Evolutionary conservation across 2,888 invertebrate genomes (phyloP).

Genomic region (Lycia hirtaria): DNA sequence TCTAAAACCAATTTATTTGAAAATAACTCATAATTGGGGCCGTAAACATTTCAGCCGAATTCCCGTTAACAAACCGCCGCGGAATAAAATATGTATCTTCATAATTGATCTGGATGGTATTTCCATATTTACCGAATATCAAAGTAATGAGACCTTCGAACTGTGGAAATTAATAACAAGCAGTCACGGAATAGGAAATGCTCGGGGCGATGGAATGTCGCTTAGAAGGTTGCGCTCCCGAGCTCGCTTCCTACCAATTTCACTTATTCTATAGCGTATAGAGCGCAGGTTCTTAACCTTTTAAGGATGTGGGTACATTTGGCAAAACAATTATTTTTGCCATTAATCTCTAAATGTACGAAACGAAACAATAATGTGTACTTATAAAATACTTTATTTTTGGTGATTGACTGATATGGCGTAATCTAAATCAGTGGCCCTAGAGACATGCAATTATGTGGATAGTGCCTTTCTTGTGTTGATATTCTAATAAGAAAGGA

Average conservation of each 20-base stretch:
- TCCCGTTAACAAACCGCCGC: slow-evolving; percentile 27
- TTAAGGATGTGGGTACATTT: too few species aligned
- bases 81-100: slow-evolving; percentile 33
- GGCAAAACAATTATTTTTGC: too few species aligned
- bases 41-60: slow-evolving; percentile 26
- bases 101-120: slow-evolving; percentile 36
- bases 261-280: slow-evolving; percentile 5
- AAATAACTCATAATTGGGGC: slow-evolving; percentile 26
- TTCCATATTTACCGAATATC: slow-evolving; percentile 36
- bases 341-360: too few species aligned
- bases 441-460: too few species aligned
- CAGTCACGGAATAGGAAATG: slow-evolving; percentile 50
- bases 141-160: slow-evolving; percentile 34
- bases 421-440: too few species aligned
- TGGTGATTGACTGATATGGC: too few species aligned
- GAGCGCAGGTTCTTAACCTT: too few species aligned
- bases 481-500: too few species aligned
- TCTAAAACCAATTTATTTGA: slow-evolving; percentile 31
- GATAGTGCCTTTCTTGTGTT: too few species aligned
- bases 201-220: slow-evolving; percentile 27
- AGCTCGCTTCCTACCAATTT: not conserved
- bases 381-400: too few species aligned
- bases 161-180: slow-evolving; percentile 53
- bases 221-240: slow-evolving; percentile 15
- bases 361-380: too few species aligned